A percentile compares a stretch with the other conserved stretches of the same genome.
These are phyloP conservation scores for Saccostrea echinata DNA, from an alignment of 1,140 invertebrate genomes.

Conservation along the genomic window DNA sequence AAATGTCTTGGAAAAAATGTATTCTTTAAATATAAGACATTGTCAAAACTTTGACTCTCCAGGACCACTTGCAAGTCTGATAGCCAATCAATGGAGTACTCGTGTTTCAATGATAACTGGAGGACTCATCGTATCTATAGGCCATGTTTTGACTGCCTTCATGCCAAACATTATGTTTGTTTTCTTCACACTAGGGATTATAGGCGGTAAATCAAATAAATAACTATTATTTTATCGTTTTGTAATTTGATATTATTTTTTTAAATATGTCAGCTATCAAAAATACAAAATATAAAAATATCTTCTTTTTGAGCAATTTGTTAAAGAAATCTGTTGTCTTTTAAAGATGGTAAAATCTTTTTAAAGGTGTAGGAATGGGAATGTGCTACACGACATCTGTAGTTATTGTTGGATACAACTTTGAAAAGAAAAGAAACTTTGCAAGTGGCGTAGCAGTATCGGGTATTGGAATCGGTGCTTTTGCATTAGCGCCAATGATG, in stretches of 20 bases:
- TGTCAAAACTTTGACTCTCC: neutral
- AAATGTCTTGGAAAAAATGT: too few relatives aligned
- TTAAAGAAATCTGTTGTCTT: too few relatives aligned
- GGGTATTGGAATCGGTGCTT: slow-evolving; percentile 22
- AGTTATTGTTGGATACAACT: slow-evolving; percentile 40
- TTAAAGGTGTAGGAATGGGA: slow-evolving; percentile 15
- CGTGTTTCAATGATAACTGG: slow-evolving; percentile 9
- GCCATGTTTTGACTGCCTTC: slow-evolving; percentile 22
- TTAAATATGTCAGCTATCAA: too few relatives aligned
- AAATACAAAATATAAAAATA: too few relatives aligned
- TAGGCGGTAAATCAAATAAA: slow-evolving; percentile 8
- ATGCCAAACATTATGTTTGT: slow-evolving; percentile 1
- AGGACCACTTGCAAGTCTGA: slow-evolving; percentile 33
- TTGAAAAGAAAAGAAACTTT: slow-evolving; percentile 47
- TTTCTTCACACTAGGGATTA: slow-evolving; percentile 4
- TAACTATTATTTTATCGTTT: too few relatives aligned
- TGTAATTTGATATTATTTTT: too few relatives aligned
- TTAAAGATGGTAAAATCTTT: neutral
- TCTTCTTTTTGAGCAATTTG: too few relatives aligned
- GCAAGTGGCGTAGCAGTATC: slow-evolving; percentile 38
- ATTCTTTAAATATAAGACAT: too few relatives aligned
- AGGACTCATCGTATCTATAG: neutral
- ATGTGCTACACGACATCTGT: slow-evolving; percentile 9
- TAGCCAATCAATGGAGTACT: slow-evolving; percentile 29
- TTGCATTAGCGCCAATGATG: slow-evolving; percentile 14